Base-by-base conservation (phyloP, 2,888 invertebrate species). In the Dione vanillae region DNA sequence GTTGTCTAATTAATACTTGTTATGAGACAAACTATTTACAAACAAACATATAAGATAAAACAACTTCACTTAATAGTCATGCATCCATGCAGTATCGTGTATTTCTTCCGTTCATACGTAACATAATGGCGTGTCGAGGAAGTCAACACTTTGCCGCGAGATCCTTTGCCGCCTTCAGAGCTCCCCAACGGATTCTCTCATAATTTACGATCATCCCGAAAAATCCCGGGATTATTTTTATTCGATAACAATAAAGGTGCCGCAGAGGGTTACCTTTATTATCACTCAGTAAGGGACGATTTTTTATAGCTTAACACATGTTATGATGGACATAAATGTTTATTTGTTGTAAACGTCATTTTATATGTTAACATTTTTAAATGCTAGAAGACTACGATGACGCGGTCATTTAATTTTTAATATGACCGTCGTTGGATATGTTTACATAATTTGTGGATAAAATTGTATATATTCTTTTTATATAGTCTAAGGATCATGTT, bases 191-290 rank as follows among this genome's bases (percentile, higher is more conserved):
- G 85, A 88, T 85, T 87, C 89, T 83, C 88, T 86, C 91, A 90
- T 92, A 91, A 92, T 92, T 93, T 93, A 92, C 91, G 93, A 92
- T 90, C 90, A 91, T 91, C 91, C 91, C 87, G 78, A 90, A 91
- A 91, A 92, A 91, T 90, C 91, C 89, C 80, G 78, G 91, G 91
- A 92, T 93, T 92, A 93, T 91, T 92, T 93, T 93, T 92, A 93
- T 93, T 91, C 87, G 92, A 92, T 93, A 92, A 91, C 92, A 91
- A 92, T 92, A 92, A 92, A 92, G 91, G 91, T 90, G 83, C 87
- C 86, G 86, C 85, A 77, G 89, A 89, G 91, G 92, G 91, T 91
- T 90, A 89, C 91, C 90, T 91, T 92, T 92, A 92, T 92, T 93
- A 93, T 93, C 93, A 92, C 91, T 91, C 89, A 88, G 85, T 79